Evolutionary conservation across 2,113 vertebrate genomes (phyloP).

Genomic region (Elgaria multicarinata): DNA sequence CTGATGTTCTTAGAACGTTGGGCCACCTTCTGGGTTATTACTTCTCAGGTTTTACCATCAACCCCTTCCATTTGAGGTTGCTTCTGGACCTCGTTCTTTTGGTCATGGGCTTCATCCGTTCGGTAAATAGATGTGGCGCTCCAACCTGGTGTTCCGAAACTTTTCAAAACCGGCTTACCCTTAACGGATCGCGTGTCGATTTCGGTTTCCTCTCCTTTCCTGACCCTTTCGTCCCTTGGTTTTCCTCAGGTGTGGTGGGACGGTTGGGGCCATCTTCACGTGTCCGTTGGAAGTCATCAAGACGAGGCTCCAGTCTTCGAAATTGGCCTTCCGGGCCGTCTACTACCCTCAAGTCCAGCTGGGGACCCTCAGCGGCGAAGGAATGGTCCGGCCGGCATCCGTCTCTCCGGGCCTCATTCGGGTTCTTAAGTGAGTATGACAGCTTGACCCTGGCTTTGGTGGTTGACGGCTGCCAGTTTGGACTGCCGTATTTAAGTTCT

Average conservation of each 20-base stretch:
- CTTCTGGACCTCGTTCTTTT: too few relatives aligned
- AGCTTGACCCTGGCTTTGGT: neutral
- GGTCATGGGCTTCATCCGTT: too few relatives aligned
- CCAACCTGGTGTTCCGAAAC: neutral
- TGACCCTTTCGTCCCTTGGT: slow-evolving; percentile 29
- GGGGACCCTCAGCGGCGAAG: slow-evolving; percentile 88
- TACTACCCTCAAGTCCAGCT: slow-evolving; percentile 93
- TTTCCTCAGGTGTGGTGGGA: slow-evolving; percentile 90
- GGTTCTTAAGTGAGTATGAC: slow-evolving; percentile 88
- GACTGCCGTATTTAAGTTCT: too few relatives aligned
- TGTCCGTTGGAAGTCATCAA: slow-evolving; percentile 97
- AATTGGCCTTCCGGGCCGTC: slow-evolving; percentile 86
- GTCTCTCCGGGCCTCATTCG: slow-evolving; percentile 89
- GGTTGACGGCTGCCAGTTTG: neutral
- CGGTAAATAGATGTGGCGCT: too few relatives aligned
- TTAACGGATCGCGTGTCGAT: neutral
- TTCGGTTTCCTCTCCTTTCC: neutral
- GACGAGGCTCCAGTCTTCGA: slow-evolving; percentile 92
- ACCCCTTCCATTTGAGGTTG: neutral
- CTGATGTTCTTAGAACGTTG: neutral
- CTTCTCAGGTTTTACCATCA: too few relatives aligned
- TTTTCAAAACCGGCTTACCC: neutral
- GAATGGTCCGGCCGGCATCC: slow-evolving; percentile 87
- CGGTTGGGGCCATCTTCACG: slow-evolving; percentile 93
- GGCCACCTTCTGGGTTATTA: too few relatives aligned